Evolutionary conservation across 2,888 invertebrate species (phyloP), one percentile per base, ranked within the genome.

Genomic region (Ormia ochracea): DNA sequence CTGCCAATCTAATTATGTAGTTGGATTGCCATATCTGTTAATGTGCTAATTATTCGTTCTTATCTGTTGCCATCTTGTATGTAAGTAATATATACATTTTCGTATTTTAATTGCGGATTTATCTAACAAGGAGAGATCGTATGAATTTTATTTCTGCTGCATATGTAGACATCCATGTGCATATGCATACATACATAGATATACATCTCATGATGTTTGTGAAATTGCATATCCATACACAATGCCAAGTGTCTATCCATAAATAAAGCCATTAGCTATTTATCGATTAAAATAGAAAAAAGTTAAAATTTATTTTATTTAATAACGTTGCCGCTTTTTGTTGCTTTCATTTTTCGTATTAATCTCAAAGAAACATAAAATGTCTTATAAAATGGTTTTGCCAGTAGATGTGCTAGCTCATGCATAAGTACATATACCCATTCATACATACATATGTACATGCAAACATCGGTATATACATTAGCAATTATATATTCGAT

Each of bases 261-360:
- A 41, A 61, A 72, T 72, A 72, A 74, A 69, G 58, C 74, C 69
- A 78, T 73, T 73, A 78, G 78, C 68, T 63, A 63, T 74, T 52
- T 79, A 79, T 79, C 74, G 78, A 74, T 79, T 74, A 63, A 63
- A 28, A 50, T 63, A 33, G 45, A 54, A 69, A 74, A 48, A 14
- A 43, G n/a, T 68, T 65, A n/a, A 58, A 72, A 56, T 66, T 52
- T 74, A 69, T 78, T 73, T 73, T 68, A 63, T 50, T 68, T 28
- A 33, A 43, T 56, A 56, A 52, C 26, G 31, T 45, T n/a, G n/a
- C 10, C 21, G 9, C 48, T 58, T 48, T 45, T n/a, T n/a, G n/a
- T n/a, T n/a, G n/a, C 10, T 23, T 33, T 45, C 19, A 9, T 28
- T 56, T 45, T 69, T 36, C 36, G 5, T 17, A 63, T 73, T 45